phyloP scores from a whole-genome alignment of 2,888 invertebrate species.

The Caradrina clavipalpis region DNA sequence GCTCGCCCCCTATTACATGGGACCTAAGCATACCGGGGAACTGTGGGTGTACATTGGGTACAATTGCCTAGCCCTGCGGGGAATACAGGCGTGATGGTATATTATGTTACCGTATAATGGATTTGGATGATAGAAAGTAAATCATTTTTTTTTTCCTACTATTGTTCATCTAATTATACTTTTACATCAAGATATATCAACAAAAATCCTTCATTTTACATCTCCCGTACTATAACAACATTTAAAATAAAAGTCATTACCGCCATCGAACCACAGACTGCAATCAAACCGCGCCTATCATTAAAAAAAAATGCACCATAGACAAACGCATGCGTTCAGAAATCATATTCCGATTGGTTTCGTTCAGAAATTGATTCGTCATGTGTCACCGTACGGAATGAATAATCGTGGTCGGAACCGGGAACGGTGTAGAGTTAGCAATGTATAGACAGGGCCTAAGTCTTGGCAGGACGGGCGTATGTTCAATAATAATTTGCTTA shows the following conservation, averaged over 20 bases:
- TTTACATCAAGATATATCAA: too few species aligned
- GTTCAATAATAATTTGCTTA: too few species aligned
- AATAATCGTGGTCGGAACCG: constrained; percentile 81
- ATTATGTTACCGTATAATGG: too few species aligned
- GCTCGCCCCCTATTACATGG: too few species aligned
- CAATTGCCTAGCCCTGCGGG: too few species aligned
- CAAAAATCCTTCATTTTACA: not conserved
- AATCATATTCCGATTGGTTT: constrained; percentile 74
- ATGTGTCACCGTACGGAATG: constrained; percentile 89
- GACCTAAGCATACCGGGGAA: too few species aligned
- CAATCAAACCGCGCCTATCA: constrained; percentile 61
- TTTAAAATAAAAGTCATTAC: constrained; percentile 53
- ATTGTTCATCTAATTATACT: too few species aligned
- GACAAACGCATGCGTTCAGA: constrained; percentile 67
- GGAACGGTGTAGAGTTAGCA: constrained; percentile 64
- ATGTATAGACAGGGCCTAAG: constrained; percentile 68
- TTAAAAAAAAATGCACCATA: constrained; percentile 63
- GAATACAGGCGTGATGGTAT: too few species aligned
- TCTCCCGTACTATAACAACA: constrained; percentile 1
- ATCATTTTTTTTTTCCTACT: too few species aligned
- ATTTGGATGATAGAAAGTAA: too few species aligned
- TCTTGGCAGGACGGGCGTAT: not conserved
- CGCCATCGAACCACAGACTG: constrained; percentile 33
- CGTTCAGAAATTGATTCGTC: constrained; percentile 87
- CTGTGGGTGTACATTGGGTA: too few species aligned